A percentile compares a stretch with the other conserved stretches of the same genome.
Evolutionary conservation across 2,113 vertebrate species (phyloP).

Genomic region (Nipponia nippon): DNA sequence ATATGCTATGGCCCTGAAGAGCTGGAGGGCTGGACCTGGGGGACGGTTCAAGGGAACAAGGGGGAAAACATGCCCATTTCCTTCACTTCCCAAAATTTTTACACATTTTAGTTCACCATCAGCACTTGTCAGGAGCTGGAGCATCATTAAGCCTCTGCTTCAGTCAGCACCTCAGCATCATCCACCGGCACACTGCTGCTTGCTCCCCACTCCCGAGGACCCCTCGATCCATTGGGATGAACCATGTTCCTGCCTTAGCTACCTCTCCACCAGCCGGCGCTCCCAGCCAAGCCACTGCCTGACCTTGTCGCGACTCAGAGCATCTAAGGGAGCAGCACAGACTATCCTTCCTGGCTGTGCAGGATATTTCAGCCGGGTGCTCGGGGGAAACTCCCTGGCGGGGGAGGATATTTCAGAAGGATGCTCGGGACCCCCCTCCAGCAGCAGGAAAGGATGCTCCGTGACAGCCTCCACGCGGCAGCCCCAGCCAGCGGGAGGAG

Average conservation of each 20-base stretch:
- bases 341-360: not conserved
- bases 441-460: not conserved
- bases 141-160: not conserved
- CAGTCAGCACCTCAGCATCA: not conserved
- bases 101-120: not conserved
- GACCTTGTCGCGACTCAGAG: not conserved
- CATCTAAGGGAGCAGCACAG: not conserved
- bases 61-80: not conserved
- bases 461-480: no score
- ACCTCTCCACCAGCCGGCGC: not conserved
- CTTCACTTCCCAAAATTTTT: not conserved
- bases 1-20: not conserved
- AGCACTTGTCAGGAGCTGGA: not conserved
- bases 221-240: not conserved
- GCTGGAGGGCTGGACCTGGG: not conserved
- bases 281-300: not conserved
- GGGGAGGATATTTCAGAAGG: not conserved
- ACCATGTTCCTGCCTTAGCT: not conserved
- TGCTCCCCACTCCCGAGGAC: not conserved
- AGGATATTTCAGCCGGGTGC: not conserved
- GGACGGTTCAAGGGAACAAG: not conserved
- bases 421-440: not conserved
- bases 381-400: no score
- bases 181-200: not conserved
- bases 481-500: not conserved